phyloP scores from a whole-genome alignment of 64 coral and sea anemone genomes.

The Hydrozoanthus tunicans region DNA sequence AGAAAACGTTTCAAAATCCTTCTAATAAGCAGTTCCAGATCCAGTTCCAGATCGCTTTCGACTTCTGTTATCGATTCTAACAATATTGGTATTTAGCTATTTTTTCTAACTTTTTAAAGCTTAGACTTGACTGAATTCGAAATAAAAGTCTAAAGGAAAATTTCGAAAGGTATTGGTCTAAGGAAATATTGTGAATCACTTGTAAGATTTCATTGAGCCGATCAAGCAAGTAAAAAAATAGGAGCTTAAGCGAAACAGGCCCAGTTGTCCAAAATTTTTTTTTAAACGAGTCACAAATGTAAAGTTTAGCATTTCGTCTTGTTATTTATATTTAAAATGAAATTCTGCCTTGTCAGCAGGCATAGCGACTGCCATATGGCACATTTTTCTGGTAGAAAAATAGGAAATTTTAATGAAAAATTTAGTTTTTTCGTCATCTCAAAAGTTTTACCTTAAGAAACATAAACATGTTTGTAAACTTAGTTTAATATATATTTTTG shows the following conservation, averaged over 20 bases:
- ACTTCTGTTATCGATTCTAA: neutral
- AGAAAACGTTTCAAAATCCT: neutral
- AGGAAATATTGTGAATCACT: too few relatives aligned
- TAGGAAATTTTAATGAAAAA: neutral
- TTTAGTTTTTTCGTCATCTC: neutral
- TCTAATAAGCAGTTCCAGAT: neutral
- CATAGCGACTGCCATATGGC: neutral
- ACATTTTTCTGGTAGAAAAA: neutral
- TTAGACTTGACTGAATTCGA: neutral
- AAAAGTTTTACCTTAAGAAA: neutral
- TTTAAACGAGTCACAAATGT: neutral
- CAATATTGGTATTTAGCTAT: neutral
- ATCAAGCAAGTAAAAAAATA: conserved; percentile 13
- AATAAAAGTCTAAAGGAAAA: conserved; percentile 15
- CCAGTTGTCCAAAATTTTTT: neutral
- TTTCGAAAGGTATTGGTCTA: neutral
- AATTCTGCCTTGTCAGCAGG: conserved; percentile 22
- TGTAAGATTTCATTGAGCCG: too few relatives aligned
- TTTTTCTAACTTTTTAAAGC: conserved; percentile 11
- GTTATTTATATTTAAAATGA: neutral
- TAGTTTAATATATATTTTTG: neutral
- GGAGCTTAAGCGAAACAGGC: neutral
- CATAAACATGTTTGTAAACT: neutral
- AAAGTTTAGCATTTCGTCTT: neutral
- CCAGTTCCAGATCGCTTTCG: neutral